These are phyloP conservation scores for Parelbella ahira DNA, from an alignment of 2,888 invertebrate species.

Conservation along the genomic window DNA sequence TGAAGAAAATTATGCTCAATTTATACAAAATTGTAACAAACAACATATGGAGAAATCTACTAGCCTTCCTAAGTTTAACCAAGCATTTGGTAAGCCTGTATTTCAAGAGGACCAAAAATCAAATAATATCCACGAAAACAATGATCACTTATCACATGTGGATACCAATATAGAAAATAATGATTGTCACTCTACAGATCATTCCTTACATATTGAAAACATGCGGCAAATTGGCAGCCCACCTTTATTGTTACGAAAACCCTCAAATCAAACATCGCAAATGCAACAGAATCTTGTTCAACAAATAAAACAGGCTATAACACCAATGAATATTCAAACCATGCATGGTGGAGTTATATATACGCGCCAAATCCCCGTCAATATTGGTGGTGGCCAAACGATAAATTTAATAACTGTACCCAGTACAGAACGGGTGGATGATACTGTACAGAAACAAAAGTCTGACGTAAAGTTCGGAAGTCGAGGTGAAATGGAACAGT, in stretches of 20 bases:
- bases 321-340: constrained; percentile 80
- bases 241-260: constrained; percentile 61
- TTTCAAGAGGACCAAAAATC: constrained; percentile 73
- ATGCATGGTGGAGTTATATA: constrained; percentile 86
- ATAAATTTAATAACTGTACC: constrained; percentile 81
- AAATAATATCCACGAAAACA: constrained; percentile 47
- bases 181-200: constrained; percentile 53
- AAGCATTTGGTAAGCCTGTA: constrained; percentile 88
- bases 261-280: constrained; percentile 51
- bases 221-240: constrained; percentile 60
- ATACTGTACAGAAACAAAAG: constrained; percentile 61
- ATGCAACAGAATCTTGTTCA: constrained; percentile 60
- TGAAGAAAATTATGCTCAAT: constrained; percentile 80
- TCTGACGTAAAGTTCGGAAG: constrained; percentile 43
- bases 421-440: constrained; percentile 67
- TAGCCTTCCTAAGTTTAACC: constrained; percentile 87
- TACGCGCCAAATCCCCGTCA: constrained; percentile 85
- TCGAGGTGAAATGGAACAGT: constrained; percentile 60
- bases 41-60: constrained; percentile 63
- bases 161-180: constrained; percentile 42
- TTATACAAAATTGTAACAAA: constrained; percentile 70
- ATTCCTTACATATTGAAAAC: constrained; percentile 58
- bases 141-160: constrained; percentile 42
- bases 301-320: constrained; percentile 74
- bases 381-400: constrained; percentile 77